Percentiles rank a stretch among this genome's conserved stretches.
These are phyloP conservation scores for Baccha elongata DNA, from an alignment of 2,888 invertebrate species.

Conservation along the genomic window DNA sequence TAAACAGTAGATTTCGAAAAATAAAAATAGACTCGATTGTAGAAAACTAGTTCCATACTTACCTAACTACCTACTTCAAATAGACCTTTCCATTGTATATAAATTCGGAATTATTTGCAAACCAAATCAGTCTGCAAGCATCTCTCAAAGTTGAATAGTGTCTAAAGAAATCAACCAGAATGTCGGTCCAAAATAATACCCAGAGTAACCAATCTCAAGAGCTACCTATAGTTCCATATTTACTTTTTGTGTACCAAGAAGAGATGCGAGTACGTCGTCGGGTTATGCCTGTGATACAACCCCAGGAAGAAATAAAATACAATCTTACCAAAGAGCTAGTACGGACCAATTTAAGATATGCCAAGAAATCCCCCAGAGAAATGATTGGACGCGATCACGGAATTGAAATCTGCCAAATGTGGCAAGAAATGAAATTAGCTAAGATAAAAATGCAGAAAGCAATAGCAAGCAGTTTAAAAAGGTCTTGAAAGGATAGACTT, in stretches of 20 bases:
- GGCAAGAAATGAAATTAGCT: constrained; percentile 11
- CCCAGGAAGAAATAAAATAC: constrained; percentile 19
- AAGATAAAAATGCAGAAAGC: constrained; percentile 7
- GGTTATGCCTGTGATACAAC: background rate
- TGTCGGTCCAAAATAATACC: constrained; percentile 10
- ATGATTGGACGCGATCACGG: constrained; percentile 14
- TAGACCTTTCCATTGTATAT: too few species aligned
- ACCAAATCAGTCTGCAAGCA: background rate
- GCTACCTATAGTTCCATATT: constrained; percentile 14
- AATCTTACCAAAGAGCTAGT: constrained; percentile 19
- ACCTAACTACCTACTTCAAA: too few species aligned
- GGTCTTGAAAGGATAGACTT: background rate
- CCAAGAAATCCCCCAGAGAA: background rate
- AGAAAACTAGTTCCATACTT: too few species aligned
- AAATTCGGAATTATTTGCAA: too few species aligned
- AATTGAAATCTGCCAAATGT: constrained; percentile 31
- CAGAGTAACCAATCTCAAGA: background rate
- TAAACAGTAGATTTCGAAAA: too few species aligned
- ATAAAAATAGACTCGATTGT: too few species aligned
- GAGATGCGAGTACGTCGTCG: constrained; percentile 8
- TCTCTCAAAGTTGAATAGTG: background rate
- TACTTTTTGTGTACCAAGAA: constrained; percentile 8
- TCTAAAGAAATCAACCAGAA: background rate
- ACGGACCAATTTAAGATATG: constrained; percentile 4
- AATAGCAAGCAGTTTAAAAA: background rate